Conservation (phyloP, 2,113 vertebrate species). For the Hyaena hyaena region DNA sequence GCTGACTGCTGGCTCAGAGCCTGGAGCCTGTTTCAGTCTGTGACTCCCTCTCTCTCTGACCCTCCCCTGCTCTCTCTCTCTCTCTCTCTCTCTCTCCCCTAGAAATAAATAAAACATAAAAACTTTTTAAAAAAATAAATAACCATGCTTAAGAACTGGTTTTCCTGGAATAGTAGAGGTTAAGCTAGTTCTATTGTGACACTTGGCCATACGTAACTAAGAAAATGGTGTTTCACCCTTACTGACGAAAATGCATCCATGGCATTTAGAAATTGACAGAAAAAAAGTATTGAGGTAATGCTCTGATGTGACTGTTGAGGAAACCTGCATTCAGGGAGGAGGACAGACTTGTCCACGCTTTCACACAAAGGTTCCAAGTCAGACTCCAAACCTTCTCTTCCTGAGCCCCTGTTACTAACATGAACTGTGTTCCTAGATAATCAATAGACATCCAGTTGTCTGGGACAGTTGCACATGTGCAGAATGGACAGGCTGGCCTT, state of each 20-base stretch:
- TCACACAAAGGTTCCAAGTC: not conserved
- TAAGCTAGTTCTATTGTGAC: not conserved
- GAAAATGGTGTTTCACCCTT: not conserved
- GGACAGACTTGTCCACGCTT: not conserved
- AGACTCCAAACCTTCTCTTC: not conserved
- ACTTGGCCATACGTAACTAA: not conserved
- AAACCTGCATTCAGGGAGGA: not conserved
- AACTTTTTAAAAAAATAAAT: no score
- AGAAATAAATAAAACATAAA: no score
- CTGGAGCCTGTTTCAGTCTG: no score
- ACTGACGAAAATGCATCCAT: not conserved
- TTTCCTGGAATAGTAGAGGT: not conserved
- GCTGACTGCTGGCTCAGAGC: no score
- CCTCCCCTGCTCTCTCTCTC: no score
- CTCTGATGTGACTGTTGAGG: not conserved
- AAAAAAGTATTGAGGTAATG: not conserved
- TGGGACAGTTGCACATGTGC: not conserved
- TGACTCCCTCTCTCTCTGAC: no score
- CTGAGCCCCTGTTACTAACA: not conserved
- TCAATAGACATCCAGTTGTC: not conserved
- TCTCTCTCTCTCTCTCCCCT: no score
- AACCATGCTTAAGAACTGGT: not conserved
- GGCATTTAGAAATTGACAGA: not conserved
- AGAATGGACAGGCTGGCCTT: not conserved
- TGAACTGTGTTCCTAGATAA: not conserved